Evolutionary conservation across 2,113 vertebrate genomes (phyloP).

Genomic region (Stegostoma tigrinum): DNA sequence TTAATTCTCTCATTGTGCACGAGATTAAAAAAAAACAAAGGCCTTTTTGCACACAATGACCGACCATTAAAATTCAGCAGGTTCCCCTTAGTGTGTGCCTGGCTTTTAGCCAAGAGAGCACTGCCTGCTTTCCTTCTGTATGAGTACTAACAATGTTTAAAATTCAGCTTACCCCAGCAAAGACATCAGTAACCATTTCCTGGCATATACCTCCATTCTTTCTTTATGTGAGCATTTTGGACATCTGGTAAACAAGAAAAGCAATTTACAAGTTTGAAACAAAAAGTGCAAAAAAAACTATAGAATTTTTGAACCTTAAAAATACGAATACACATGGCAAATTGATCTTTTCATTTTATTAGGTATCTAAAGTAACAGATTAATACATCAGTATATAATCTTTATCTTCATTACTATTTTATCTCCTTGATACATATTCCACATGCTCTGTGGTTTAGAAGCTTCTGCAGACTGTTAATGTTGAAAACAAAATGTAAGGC

Average conservation of each 20-base stretch:
- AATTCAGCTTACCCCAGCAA: slow-evolving; percentile 59
- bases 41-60: slow-evolving; percentile 72
- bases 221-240: background rate
- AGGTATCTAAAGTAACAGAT: background rate
- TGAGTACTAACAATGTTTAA: slow-evolving; percentile 57
- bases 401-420: background rate
- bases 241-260: background rate
- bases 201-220: slow-evolving; percentile 39
- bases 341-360: background rate
- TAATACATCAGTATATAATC: background rate
- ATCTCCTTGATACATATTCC: background rate
- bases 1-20: slow-evolving; percentile 97
- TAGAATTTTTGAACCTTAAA: background rate
- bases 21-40: slow-evolving; percentile 93
- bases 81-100: slow-evolving; percentile 63
- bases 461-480: background rate
- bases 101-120: slow-evolving; percentile 64
- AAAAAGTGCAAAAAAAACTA: background rate
- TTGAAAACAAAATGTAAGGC: background rate
- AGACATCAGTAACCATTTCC: slow-evolving; percentile 52
- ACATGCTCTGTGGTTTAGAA: background rate
- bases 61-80: slow-evolving; percentile 97
- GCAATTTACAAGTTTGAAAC: background rate
- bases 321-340: background rate
- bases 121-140: slow-evolving; percentile 68